These are phyloP conservation scores for Colletes collaris DNA, from an alignment of 2,888 invertebrate species.

Conservation along the genomic window DNA sequence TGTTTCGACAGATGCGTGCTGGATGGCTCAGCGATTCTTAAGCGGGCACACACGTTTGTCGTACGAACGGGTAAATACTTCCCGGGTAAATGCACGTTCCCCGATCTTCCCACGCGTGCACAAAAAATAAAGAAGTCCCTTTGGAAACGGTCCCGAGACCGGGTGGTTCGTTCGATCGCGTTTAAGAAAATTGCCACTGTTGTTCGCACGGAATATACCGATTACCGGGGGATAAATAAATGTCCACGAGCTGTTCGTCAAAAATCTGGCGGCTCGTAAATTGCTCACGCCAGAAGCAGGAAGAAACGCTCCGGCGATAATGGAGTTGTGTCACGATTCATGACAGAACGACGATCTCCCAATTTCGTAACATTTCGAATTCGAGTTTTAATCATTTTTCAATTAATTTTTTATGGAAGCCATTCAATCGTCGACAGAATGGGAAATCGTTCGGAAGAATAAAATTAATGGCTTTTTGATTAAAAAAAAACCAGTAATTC, in stretches of 20 bases:
- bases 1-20: conserved; percentile 67
- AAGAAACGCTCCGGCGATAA: background rate
- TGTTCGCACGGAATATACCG: background rate
- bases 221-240: conserved; percentile 8
- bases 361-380: too few relatives aligned
- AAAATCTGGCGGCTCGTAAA: conserved; percentile 34
- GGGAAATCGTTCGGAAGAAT: too few relatives aligned
- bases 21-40: conserved; percentile 55
- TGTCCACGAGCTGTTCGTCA: conserved; percentile 25
- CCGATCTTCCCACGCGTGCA: conserved; percentile 25
- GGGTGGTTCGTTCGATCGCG: background rate
- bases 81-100: conserved; percentile 29
- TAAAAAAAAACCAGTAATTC: too few relatives aligned
- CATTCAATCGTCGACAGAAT: too few relatives aligned
- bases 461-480: too few relatives aligned
- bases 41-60: conserved; percentile 45
- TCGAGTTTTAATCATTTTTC: too few relatives aligned
- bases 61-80: conserved; percentile 50
- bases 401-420: too few relatives aligned
- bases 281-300: background rate
- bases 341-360: background rate
- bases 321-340: background rate
- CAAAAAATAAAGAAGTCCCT: conserved; percentile 25
- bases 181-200: conserved; percentile 30
- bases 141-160: background rate